Base-by-base conservation (phyloP, 2,113 vertebrate species). In the Lampris megalopsis region DNA sequence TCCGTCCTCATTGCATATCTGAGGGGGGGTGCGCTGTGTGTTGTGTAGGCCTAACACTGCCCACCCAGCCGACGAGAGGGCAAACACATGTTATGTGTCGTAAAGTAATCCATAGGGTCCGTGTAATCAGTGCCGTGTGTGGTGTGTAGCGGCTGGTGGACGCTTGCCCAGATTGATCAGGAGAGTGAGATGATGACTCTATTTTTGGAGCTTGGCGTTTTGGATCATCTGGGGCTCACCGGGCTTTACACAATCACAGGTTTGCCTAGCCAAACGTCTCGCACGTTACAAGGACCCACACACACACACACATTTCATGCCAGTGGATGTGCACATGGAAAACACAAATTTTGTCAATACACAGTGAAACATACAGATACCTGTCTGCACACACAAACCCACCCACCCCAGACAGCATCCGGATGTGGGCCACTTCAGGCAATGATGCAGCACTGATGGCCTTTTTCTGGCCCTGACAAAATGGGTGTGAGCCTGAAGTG, bases 121-220 rank as follows among this genome's bases (percentile, higher is more conserved):
- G 10, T 68, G 71, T 92, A 89, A 94, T 91, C 81, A 86, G 86
- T 79, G 62, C 79, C 80, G 70, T 80, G 56, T 93, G 90, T 86
- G 71, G 71, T 41, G 72, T 64, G 43, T 77, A 80, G 60, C 40
- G 81, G 61, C 68, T 73, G 73, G 80, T 81, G 83, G 73, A 84
- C 45, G 52, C 58, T 59, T 73, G 84, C 80, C 81, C 75, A 83
- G 79, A 88, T 90, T 78, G 48, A 86, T 88, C 83, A 82, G 56
- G 60, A 69, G 42, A 35, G 41, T 88, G 86, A 88, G 75, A 76
- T 92, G 80, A 89, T 68, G 35, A 50, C 42, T 83, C 75, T 89
- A 85, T 89, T 91, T 91, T 63, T 74, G 67, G 63, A 77, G 73
- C 73, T 81, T 68, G 47, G 45, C 59, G 61, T 77, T 77, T 35